phyloP scores from a whole-genome alignment of 2,888 invertebrate species.

The Dasysyrphus albostriatus region DNA sequence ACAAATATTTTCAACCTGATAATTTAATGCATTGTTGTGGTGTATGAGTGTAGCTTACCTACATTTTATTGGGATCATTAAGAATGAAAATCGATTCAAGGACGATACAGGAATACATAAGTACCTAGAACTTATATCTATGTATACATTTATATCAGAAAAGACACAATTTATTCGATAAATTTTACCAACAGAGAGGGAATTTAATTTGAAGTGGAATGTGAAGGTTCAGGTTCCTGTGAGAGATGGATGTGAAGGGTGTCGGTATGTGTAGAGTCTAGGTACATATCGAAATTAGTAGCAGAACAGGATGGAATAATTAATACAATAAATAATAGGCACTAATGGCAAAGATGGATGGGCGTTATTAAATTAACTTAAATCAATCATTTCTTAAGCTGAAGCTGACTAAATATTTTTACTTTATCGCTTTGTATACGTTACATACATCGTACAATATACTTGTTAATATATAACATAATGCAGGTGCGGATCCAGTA shows the following conservation, averaged over 20 bases:
- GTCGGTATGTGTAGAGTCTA: background rate
- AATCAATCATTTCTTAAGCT: background rate
- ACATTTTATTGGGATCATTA: conserved; percentile 54
- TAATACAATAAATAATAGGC: background rate
- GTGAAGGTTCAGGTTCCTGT: background rate
- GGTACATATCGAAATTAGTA: background rate
- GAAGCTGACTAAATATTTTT: too few relatives aligned
- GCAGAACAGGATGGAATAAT: background rate
- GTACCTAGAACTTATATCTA: conserved; percentile 17
- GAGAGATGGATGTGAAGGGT: background rate
- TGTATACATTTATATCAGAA: background rate
- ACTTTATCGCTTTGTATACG: too few relatives aligned
- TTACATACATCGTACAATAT: too few relatives aligned
- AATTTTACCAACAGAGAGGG: conserved; percentile 41
- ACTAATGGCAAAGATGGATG: background rate
- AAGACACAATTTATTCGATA: conserved; percentile 48
- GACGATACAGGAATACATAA: conserved; percentile 26
- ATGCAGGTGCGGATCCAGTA: too few relatives aligned
- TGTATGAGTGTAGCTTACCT: conserved; percentile 10
- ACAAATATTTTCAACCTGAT: conserved; percentile 58
- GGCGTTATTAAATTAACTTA: background rate
- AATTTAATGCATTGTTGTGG: conserved; percentile 45
- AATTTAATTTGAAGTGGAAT: conserved; percentile 53
- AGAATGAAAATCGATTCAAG: conserved; percentile 63
- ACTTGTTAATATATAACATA: too few relatives aligned